Evolutionary conservation across 2,797 vertebrate genomes (phyloP), one percentile per base, ranked within the genome.

Genomic region (Loris lydekkerianus): DNA sequence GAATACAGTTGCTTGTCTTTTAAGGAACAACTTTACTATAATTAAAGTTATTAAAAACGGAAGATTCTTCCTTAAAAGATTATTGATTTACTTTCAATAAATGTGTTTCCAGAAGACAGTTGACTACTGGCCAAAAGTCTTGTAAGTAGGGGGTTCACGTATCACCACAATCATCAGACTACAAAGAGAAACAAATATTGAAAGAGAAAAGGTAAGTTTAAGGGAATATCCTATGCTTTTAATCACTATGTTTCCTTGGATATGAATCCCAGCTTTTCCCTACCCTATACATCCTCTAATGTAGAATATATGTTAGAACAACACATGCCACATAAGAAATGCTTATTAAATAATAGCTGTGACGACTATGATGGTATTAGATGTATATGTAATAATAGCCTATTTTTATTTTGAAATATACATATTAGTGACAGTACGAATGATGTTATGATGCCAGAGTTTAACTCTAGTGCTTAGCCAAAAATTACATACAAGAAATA

Each of bases 51-150:
- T 29, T 80, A 17, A n/a, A 34, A 7, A 43, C 21, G 14, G 46
- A 89, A 65, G 46, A 63, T 18, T 89, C 72, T 88, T 69, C 20
- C 31, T 43, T 85, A 73, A 58, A 73, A 73, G 25, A 85, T 65
- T 58, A 95, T 21, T 77, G 63, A 63, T 88, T 95, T 89, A 20
- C 37, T 80, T 21, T 46, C 18, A 65, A n/a, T 70, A 73, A 89
- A 29, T n/a, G 0, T 40, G 3, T 60, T 75, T 25, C 15, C 20
- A 60, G 31, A 72, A 46, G 46, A 81, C 56, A 80, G 9, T 72
- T 63, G 40, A 69, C n/a, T 8, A 34, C 31, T 37, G 61, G 5
- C 25, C 10, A 49, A 23, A 6, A 76, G 31, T 25, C 8, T 63
- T 13, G 5, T 67, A 65, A 67, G 29, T 53, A n/a, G 23, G 61